Evolutionary conservation across 64 coral and sea anemone genomes (phyloP).

Genomic region (Montipora sp.): DNA sequence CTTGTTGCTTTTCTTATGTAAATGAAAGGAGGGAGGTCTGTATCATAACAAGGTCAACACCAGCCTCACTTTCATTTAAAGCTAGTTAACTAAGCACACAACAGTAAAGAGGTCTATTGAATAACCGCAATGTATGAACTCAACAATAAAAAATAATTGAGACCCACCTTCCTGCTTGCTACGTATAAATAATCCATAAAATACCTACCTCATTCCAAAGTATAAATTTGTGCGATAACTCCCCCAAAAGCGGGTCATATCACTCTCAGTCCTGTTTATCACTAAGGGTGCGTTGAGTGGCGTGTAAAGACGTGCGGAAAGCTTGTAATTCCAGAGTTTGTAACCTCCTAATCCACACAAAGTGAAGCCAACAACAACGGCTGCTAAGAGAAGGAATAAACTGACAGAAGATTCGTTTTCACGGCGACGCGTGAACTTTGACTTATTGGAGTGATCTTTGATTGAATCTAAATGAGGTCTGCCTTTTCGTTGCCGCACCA

Average conservation of each 20-base stretch:
- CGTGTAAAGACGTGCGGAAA: constrained; percentile 60
- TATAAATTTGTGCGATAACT: constrained; percentile 95
- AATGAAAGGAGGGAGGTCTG: no score
- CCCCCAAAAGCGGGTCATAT: constrained; percentile 89
- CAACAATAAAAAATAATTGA: no score
- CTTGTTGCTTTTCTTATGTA: no score
- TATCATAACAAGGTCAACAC: no score
- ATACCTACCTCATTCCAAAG: constrained; percentile 82
- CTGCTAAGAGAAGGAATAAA: neutral
- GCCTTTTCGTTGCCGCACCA: constrained; percentile 19
- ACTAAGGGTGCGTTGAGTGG: constrained; percentile 78
- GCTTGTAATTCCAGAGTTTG: constrained; percentile 73
- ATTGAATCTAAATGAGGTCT: constrained; percentile 35
- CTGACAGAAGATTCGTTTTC: constrained; percentile 6
- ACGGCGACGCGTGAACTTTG: constrained; percentile 22
- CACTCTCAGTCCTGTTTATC: constrained; percentile 69
- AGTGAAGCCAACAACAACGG: constrained; percentile 43
- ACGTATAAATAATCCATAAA: no score
- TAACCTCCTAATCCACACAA: constrained; percentile 56
- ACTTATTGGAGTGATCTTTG: constrained; percentile 39
- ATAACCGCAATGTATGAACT: no score
- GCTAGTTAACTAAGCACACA: no score
- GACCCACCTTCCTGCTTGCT: no score
- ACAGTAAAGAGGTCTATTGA: no score
- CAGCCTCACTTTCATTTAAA: no score